Conservation (phyloP, 2,113 vertebrate species). For the Setophaga kirtlandii region DNA sequence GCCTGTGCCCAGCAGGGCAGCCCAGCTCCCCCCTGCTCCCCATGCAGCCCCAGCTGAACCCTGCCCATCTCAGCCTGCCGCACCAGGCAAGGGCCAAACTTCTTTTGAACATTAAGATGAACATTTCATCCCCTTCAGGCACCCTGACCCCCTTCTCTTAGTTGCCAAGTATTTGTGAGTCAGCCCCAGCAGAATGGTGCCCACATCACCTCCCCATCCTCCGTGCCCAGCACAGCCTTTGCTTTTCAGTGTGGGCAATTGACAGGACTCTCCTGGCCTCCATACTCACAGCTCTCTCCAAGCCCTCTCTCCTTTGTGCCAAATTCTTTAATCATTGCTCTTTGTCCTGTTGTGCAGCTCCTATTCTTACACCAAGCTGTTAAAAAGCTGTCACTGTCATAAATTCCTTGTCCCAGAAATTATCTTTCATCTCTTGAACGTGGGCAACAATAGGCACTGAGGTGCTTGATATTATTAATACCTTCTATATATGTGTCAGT, state of each 20-base stretch:
- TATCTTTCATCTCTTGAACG: slow-evolving; percentile 57
- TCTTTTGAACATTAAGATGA: neutral
- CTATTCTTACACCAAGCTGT: slow-evolving; percentile 16
- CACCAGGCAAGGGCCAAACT: neutral
- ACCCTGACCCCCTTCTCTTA: neutral
- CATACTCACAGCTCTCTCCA: neutral
- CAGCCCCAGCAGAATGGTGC: neutral
- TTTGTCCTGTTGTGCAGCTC: slow-evolving; percentile 20
- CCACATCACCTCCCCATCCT: neutral
- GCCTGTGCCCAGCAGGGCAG: neutral
- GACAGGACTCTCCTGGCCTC: neutral
- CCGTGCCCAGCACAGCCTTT: neutral
- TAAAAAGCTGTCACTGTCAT: slow-evolving; percentile 55
- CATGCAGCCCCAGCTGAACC: neutral
- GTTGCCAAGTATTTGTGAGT: neutral
- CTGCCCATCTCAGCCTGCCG: neutral
- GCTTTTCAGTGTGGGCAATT: neutral
- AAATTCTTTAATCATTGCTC: slow-evolving; percentile 40
- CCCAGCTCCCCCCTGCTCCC: neutral
- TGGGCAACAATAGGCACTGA: slow-evolving; percentile 35
- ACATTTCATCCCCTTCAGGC: neutral
- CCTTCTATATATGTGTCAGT: slow-evolving; percentile 38
- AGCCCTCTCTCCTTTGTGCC: slow-evolving; percentile 10
- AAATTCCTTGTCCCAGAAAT: slow-evolving; percentile 65
- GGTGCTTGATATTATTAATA: slow-evolving; percentile 54